Base-by-base conservation (phyloP, 2,888 invertebrate genomes). In the Tetragonisca angustula region DNA sequence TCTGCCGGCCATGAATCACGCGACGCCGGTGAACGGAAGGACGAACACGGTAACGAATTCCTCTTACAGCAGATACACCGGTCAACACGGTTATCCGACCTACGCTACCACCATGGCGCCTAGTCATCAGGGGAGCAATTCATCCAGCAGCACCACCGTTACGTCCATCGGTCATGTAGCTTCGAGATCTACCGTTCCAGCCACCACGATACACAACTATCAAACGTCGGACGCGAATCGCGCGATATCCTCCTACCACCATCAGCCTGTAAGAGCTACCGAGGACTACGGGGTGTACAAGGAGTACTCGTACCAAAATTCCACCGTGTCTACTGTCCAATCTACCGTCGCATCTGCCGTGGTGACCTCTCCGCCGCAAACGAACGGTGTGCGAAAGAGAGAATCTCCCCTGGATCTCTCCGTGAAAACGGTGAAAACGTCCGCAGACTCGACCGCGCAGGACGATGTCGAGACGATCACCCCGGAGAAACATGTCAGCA, bases 321-420 rank as follows among this genome's bases (percentile, higher is more conserved):
- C 91, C 5, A 78, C 90, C 19, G 50, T 87, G 24, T 50, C 89
- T 5, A 70, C 77, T 9, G 69, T 54, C 19, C 88, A 88, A 24
- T 52, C 81, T 4, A 70, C 73, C 4, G 69, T 70, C 3, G 62
- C 90, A 15, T 71, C 86, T 32, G 74, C 86, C 49, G 72, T 87
- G 19, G 76, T 88, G 24, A 83, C 90, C 59, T 79, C 90, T 32
- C 59, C 91, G 50, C 84, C 90, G n/a, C 87, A 91, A 81, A 90
- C 88, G 21, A 94, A 92, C 71, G 92, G 92, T 0, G 81, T 90
- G 5, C 87, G 93, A 56, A 97, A 97, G 92, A 95, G 97, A 59
- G 97, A 97, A 94, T 98, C 97, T 17, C 98, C 98, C 0, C 95
- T 98, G 82, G 98, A 98, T 95, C 95, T 98, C 75, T 98, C 98